These are phyloP conservation scores for Eilema griseolum DNA, from an alignment of 2,888 invertebrate species.

Conservation along the genomic window DNA sequence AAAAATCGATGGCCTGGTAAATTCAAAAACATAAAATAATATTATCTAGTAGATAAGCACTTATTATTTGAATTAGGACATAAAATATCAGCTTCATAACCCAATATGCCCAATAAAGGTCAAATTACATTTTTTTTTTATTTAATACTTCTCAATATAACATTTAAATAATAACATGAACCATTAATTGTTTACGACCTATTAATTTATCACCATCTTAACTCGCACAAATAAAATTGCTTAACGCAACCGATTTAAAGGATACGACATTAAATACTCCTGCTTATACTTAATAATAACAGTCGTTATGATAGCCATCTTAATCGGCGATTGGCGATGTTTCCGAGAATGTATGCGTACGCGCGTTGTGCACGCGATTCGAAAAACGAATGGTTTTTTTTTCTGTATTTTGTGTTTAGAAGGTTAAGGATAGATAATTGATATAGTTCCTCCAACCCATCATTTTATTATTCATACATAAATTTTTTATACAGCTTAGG, in stretches of 20 bases:
- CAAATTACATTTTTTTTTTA: no score
- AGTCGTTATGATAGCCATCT: conserved; percentile 66
- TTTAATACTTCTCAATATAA: neutral
- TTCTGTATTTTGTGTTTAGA: neutral
- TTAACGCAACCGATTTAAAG: conserved; percentile 57
- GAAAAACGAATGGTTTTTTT: conserved; percentile 42
- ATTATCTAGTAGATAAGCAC: no score
- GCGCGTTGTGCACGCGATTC: conserved; percentile 53
- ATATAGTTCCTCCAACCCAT: neutral
- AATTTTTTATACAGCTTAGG: no score
- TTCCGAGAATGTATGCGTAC: conserved; percentile 55
- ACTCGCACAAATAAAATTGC: conserved; percentile 15
- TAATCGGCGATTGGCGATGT: conserved; percentile 63
- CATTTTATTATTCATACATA: no score
- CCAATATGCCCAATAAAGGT: no score
- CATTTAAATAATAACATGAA: neutral
- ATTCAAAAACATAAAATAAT: no score
- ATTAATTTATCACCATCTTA: conserved; percentile 11
- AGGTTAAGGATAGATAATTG: neutral
- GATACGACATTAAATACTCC: no score
- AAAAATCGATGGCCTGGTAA: no score
- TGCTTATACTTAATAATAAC: no score
- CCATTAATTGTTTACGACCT: neutral
- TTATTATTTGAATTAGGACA: no score
- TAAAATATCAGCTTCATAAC: no score